Conservation (phyloP, 2,797 vertebrate species). For the Silurus lanzhouensis region DNA sequence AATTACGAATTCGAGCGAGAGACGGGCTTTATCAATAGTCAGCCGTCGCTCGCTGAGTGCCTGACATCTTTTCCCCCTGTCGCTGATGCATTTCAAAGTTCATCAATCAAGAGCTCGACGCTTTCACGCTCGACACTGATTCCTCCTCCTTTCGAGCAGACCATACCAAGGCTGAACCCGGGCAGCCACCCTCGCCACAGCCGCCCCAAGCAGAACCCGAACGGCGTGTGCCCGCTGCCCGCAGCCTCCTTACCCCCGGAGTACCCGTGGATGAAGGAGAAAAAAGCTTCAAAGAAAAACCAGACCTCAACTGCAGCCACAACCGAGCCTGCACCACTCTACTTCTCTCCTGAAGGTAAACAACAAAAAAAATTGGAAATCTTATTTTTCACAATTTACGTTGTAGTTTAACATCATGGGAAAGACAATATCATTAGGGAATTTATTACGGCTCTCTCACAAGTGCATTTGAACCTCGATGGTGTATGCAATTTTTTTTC, state of each 20-base stretch:
- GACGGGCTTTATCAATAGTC: slow-evolving; percentile 99
- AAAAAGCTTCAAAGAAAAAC: slow-evolving; percentile 90
- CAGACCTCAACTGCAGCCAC: slow-evolving; percentile 79
- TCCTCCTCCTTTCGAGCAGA: slow-evolving; percentile 98
- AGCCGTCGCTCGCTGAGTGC: slow-evolving; percentile 99
- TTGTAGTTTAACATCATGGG: neutral
- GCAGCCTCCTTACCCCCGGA: slow-evolving; percentile 84
- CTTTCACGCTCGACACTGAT: slow-evolving; percentile 96
- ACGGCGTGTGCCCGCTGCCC: slow-evolving; percentile 83
- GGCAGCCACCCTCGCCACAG: slow-evolving; percentile 90
- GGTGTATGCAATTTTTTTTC: slow-evolving; percentile 57
- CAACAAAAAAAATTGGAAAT: slow-evolving; percentile 46
- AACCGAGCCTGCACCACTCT: slow-evolving; percentile 80
- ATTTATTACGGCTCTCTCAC: neutral
- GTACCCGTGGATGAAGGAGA: slow-evolving; percentile 98
- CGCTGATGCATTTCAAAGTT: slow-evolving; percentile 99
- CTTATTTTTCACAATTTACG: slow-evolving; percentile 32
- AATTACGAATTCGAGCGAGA: slow-evolving; percentile 99
- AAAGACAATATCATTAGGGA: neutral
- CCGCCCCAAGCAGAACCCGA: slow-evolving; percentile 86
- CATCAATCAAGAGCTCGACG: slow-evolving; percentile 99
- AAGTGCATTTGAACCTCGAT: slow-evolving; percentile 36
- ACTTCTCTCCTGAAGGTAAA: slow-evolving; percentile 96
- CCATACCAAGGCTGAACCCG: slow-evolving; percentile 91
- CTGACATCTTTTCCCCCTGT: slow-evolving; percentile 99